Conservation (phyloP, 2,113 vertebrate genomes). For the Salminus brasiliensis region DNA sequence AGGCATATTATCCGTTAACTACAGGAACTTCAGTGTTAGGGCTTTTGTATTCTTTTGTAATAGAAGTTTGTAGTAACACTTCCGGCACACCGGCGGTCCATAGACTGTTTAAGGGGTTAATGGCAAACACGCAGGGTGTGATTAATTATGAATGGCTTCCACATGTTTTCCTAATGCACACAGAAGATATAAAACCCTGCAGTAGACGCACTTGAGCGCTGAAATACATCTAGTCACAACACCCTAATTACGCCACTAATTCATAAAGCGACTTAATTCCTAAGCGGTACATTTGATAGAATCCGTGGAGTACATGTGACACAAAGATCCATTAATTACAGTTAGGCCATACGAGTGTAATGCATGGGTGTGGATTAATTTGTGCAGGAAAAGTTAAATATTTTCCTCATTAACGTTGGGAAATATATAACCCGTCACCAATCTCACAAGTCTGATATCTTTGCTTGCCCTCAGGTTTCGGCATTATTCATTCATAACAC, state of each 20-base stretch:
- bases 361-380: neutral
- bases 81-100: no score
- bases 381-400: neutral
- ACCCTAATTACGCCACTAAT: conserved; percentile 40
- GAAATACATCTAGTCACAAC: conserved; percentile 22
- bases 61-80: no score
- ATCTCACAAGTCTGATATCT: neutral
- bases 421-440: neutral
- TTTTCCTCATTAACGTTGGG: neutral
- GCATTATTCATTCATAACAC: conserved; percentile 31
- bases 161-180: conserved; percentile 29
- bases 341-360: neutral
- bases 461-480: conserved; percentile 16
- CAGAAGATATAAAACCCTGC: conserved; percentile 32
- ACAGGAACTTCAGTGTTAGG: no score
- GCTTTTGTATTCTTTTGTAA: no score
- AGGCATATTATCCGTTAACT: no score
- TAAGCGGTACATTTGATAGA: conserved; percentile 16
- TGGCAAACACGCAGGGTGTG: neutral
- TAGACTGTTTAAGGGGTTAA: no score
- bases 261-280: conserved; percentile 29
- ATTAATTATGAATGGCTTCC: conserved; percentile 53
- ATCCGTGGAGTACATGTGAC: neutral
- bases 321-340: conserved; percentile 28
- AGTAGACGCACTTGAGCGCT: conserved; percentile 29